Conservation (phyloP, 1,140 invertebrate species). For the Carcinoscorpius rotundicauda region DNA sequence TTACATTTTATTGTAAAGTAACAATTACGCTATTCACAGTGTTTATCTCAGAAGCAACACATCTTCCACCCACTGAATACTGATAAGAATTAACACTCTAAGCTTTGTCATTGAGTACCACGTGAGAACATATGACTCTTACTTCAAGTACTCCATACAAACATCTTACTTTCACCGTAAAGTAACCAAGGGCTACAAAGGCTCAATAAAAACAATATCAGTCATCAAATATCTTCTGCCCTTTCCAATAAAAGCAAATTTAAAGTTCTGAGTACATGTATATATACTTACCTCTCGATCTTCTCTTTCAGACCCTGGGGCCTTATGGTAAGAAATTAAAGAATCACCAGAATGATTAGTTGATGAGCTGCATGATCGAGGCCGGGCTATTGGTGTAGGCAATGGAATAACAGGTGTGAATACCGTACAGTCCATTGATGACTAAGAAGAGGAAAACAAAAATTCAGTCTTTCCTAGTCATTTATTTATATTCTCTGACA, state of each 20-base stretch:
- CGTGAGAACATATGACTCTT: no score
- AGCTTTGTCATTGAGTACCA: no score
- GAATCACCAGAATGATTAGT: constrained; percentile 24
- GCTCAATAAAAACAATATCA: background rate
- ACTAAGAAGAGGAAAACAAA: no score
- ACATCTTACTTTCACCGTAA: background rate
- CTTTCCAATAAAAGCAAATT: background rate
- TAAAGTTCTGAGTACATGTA: constrained; percentile 2
- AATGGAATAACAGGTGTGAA: constrained; percentile 19
- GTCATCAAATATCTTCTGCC: background rate
- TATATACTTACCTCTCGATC: constrained; percentile 39
- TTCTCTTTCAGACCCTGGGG: constrained; percentile 38
- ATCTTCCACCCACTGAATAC: no score
- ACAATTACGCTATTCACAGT: no score
- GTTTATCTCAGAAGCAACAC: no score
- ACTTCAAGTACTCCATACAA: no score
- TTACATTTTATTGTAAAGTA: no score
- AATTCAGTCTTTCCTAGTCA: no score
- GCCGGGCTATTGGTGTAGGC: constrained; percentile 36
- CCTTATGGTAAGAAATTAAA: constrained; percentile 31
- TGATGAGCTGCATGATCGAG: constrained; percentile 34
- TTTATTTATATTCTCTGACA: no score
- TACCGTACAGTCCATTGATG: no score
- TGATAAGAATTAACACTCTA: no score
- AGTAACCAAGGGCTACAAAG: background rate